Conservation (phyloP, 2,888 invertebrate genomes). For the Scaptodrosophila latifasciaeformis region DNA sequence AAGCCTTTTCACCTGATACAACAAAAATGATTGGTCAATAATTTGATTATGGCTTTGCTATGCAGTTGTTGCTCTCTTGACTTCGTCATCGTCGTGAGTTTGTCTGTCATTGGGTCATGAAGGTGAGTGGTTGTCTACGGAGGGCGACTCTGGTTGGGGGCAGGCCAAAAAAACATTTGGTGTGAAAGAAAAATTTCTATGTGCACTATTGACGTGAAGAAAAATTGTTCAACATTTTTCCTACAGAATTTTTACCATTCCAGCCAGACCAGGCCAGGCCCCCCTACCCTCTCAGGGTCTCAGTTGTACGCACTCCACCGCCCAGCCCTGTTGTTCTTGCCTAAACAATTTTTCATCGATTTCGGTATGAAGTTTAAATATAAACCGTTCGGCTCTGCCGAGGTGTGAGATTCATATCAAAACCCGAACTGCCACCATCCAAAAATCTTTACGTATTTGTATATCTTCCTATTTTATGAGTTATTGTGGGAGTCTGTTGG, state of each 20-base stretch:
- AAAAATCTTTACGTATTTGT: conserved; percentile 20
- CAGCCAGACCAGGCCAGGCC: background rate
- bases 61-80: background rate
- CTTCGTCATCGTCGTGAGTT: conserved; percentile 46
- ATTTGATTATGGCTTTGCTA: conserved; percentile 24
- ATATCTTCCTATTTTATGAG: conserved; percentile 47
- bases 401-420: conserved; percentile 59
- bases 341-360: conserved; percentile 48
- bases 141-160: background rate
- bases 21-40: conserved; percentile 35
- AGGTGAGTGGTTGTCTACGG: conserved; percentile 10
- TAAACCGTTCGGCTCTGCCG: conserved; percentile 45
- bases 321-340: too few relatives aligned
- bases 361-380: conserved; percentile 60
- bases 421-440: conserved; percentile 20
- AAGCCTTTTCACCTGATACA: conserved; percentile 27
- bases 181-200: conserved; percentile 51
- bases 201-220: conserved; percentile 58
- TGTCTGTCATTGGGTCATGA: conserved; percentile 65
- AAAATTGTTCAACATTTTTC: conserved; percentile 68
- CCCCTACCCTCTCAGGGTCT: too few relatives aligned
- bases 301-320: too few relatives aligned
- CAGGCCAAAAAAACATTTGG: conserved; percentile 6
- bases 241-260: conserved; percentile 37
- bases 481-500: conserved; percentile 65